Percentiles rank a stretch among this genome's conserved stretches.
Evolutionary conservation across 2,888 invertebrate species (phyloP).

Genomic region (Sinohyriopsis cumingii): DNA sequence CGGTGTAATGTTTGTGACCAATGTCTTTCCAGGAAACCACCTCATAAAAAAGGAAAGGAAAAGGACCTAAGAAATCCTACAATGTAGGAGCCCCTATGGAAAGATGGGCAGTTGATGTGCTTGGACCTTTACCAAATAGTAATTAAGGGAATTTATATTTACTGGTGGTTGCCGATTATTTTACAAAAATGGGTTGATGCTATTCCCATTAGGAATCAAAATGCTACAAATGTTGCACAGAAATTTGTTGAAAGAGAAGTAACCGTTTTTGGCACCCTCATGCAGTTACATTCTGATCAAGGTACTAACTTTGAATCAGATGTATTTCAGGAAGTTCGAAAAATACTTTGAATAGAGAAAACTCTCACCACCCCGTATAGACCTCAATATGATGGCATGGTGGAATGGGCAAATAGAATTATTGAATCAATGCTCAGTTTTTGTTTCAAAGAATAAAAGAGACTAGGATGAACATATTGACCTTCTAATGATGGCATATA

Average conservation of each 20-base stretch:
- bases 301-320: conserved; percentile 12
- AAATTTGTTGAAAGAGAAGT: conserved; percentile 1
- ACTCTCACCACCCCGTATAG: conserved; percentile 4
- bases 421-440: conserved; percentile 3
- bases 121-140: too few species aligned
- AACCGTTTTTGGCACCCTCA: conserved; percentile 13
- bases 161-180: conserved; percentile 16
- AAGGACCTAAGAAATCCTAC: neutral
- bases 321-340: conserved; percentile 9
- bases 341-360: conserved; percentile 5
- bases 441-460: too few species aligned
- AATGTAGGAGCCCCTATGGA: conserved; percentile 11
- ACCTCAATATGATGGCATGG: conserved; percentile 9
- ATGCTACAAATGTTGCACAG: conserved; percentile 3
- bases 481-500: too few species aligned
- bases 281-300: conserved; percentile 12
- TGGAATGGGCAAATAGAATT: conserved; percentile 10
- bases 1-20: too few species aligned
- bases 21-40: too few species aligned
- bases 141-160: too few species aligned
- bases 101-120: conserved; percentile 14
- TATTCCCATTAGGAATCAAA: conserved; percentile 14
- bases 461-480: too few species aligned
- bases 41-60: too few species aligned
- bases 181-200: conserved; percentile 26